phyloP scores from a whole-genome alignment of 2,113 vertebrate species.

The Manacus vitellinus region DNA sequence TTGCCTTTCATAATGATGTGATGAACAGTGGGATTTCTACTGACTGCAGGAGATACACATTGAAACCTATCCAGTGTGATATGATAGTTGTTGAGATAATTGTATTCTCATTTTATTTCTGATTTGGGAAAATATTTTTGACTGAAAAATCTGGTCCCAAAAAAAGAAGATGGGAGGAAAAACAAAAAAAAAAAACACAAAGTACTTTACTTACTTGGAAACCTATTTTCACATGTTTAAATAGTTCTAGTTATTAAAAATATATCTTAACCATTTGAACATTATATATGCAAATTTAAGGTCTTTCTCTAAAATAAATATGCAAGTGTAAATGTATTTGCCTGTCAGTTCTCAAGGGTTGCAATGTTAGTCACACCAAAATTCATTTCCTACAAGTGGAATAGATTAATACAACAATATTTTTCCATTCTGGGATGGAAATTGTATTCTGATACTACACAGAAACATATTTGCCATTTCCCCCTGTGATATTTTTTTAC shows the following conservation, averaged over 20 bases:
- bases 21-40: background rate
- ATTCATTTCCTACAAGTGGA: background rate
- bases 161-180: background rate
- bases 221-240: background rate
- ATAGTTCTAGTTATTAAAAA: background rate
- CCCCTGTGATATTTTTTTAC: background rate
- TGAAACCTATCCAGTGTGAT: background rate
- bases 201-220: background rate
- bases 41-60: background rate
- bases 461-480: background rate
- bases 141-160: background rate
- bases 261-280: background rate
- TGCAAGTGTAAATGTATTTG: background rate
- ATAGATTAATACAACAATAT: background rate
- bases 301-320: background rate
- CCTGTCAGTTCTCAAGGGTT: background rate
- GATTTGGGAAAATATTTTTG: background rate
- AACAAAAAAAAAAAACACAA: too few relatives aligned
- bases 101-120: background rate
- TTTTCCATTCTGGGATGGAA: background rate
- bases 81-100: background rate
- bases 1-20: background rate
- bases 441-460: background rate
- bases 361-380: background rate
- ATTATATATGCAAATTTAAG: background rate